Evolutionary conservation across 1,140 invertebrate genomes (phyloP).

Genomic region (Eumeta japonica): DNA sequence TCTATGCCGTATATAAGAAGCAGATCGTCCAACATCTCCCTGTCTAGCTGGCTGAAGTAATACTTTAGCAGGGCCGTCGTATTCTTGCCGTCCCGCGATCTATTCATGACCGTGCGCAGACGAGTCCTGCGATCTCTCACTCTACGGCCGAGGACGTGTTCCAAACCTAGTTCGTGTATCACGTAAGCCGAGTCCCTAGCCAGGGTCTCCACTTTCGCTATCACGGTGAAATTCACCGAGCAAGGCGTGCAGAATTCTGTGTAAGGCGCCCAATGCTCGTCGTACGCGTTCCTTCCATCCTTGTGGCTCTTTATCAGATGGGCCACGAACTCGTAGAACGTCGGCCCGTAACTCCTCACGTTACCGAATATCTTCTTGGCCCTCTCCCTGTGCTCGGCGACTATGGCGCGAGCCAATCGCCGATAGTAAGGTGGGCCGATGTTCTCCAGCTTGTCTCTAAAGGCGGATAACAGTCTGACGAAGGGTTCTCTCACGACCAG

Average conservation of each 20-base stretch:
- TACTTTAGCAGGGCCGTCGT: conserved; percentile 56
- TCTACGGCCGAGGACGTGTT: conserved; percentile 55
- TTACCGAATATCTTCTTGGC: conserved; percentile 37
- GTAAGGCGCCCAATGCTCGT: conserved; percentile 75
- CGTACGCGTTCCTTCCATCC: conserved; percentile 45
- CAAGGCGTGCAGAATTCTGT: conserved; percentile 75
- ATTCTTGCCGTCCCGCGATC: conserved; percentile 56
- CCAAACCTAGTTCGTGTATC: conserved; percentile 61
- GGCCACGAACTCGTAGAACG: conserved; percentile 71
- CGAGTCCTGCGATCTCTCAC: conserved; percentile 53
- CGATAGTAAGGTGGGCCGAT: conserved; percentile 69
- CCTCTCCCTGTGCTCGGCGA: conserved; percentile 56
- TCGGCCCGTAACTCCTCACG: conserved; percentile 55
- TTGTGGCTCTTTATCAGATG: conserved; percentile 59
- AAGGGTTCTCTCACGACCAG: conserved; percentile 89
- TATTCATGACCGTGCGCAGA: conserved; percentile 54
- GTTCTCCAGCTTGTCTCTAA: conserved; percentile 84
- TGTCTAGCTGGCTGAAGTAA: conserved; percentile 66
- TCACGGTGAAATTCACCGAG: conserved; percentile 64
- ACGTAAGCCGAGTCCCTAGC: conserved; percentile 68
- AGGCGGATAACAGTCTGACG: conserved; percentile 85
- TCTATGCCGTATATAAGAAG: conserved; percentile 72
- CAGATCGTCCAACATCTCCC: conserved; percentile 61
- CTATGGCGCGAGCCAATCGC: conserved; percentile 66
- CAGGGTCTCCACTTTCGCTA: conserved; percentile 70